Evolutionary conservation across 2,888 invertebrate species (phyloP), one percentile per base, ranked within the genome.

Genomic region (Caenorhabditis sp.): DNA sequence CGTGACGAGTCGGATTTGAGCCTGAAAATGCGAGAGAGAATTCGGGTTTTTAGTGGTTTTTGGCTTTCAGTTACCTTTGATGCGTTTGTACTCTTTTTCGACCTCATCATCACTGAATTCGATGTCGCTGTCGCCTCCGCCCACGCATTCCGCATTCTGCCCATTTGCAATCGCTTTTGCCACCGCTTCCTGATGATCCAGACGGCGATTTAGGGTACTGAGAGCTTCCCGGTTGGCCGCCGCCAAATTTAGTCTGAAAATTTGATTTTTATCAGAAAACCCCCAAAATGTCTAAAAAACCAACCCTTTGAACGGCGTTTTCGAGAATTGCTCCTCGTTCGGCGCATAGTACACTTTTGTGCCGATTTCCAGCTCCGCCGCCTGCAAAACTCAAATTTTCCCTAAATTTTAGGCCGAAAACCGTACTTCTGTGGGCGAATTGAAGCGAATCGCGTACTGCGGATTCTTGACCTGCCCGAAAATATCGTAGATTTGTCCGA

Each of bases 81-180:
- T 59, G 11, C 9, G 11, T 53, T 1, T 4, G 13, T 39, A 72
- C 22, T 50, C 58, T 27, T 66, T 72, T 32, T 78, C 78, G 6
- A 58, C 62, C 32, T 78, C 72, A 32, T 78, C 78, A 37, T 78
- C 78, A 53, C 78, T 78, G 43, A 78, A 78, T 20, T 78, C 78
- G n/a, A 72, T 52, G 17, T 73, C 72, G 52, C 78, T 78, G 8
- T 27, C 68, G 20, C 52, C 17, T 8, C 4, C 17, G 7, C 41
- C 13, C 11, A 35, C 30, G 17, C 26, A 55, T 17, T 13, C 45
- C 37, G 35, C 41, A 8, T 37, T 41, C 41, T 22, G 26, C n/a
- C n/a, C n/a, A 11, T 6, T 30, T n/a, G 32, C 48, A 6, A 13
- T 26, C 3, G 55, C 48, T 35, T 50, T 59, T 15, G 37, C 45